Percentiles rank a stretch among this genome's conserved stretches.
Evolutionary conservation across 2,888 invertebrate species (phyloP).

Genomic region (Parnassius glacialis): DNA sequence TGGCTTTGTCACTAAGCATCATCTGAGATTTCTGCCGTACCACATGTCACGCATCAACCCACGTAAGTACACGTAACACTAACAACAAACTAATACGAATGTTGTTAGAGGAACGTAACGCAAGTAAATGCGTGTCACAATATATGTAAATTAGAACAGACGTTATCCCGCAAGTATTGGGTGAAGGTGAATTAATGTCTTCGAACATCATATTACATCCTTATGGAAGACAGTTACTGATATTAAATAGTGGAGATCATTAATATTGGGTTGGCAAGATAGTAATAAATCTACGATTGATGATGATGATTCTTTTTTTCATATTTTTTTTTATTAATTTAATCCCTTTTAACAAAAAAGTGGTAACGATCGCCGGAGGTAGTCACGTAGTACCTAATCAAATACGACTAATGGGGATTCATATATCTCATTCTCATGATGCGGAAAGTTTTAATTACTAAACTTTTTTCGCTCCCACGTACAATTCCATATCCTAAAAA

Average conservation of each 20-base stretch:
- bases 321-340: no score
- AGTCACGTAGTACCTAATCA: no score
- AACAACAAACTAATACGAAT: constrained; percentile 46
- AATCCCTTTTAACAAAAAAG: no score
- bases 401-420: no score
- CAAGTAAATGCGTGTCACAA: constrained; percentile 48
- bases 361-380: no score
- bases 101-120: constrained; percentile 48
- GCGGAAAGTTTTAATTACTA: no score
- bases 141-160: constrained; percentile 65
- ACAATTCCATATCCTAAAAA: no score
- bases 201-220: constrained; percentile 42
- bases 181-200: constrained; percentile 65
- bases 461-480: no score
- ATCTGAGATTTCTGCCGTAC: constrained; percentile 37
- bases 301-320: no score
- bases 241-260: constrained; percentile 30
- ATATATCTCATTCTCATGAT: no score
- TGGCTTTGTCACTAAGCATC: constrained; percentile 51
- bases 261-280: neutral
- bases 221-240: constrained; percentile 41
- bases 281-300: no score
- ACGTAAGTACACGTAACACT: constrained; percentile 25
- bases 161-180: constrained; percentile 62
- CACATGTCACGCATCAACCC: constrained; percentile 36